These are phyloP conservation scores for Drosophila sproati DNA, from an alignment of 1,140 invertebrate genomes.

Conservation along the genomic window DNA sequence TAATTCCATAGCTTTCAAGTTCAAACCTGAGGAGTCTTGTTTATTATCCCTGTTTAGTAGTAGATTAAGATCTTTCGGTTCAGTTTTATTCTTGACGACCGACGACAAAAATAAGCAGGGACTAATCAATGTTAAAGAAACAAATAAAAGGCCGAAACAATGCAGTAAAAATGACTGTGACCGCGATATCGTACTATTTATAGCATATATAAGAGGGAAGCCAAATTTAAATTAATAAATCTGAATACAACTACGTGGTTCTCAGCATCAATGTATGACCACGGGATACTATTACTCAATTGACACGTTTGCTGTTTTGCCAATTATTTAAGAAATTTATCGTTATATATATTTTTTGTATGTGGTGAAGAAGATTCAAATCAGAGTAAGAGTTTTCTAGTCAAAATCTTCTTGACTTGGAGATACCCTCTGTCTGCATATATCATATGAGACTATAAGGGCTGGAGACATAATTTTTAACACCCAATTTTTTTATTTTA, in stretches of 20 bases:
- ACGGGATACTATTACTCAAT: slow-evolving; percentile 53
- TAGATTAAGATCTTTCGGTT: background rate
- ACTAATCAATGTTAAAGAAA: background rate
- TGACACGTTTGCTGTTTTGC: slow-evolving; percentile 56
- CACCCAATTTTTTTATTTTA: too few species aligned
- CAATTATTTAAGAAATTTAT: too few species aligned
- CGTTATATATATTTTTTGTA: too few species aligned
- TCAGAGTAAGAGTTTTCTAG: too few species aligned
- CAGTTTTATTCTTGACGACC: background rate
- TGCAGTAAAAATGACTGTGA: background rate
- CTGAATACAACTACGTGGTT: slow-evolving; percentile 29
- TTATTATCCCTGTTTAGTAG: background rate
- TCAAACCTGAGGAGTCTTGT: background rate
- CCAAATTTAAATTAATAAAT: slow-evolving; percentile 6
- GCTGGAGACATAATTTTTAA: too few species aligned
- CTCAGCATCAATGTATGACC: slow-evolving; percentile 21
- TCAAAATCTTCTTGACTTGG: too few species aligned
- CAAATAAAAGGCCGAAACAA: background rate
- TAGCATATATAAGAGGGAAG: background rate
- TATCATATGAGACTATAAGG: too few species aligned
- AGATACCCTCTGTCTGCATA: too few species aligned
- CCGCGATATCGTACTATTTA: too few species aligned
- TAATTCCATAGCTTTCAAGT: background rate
- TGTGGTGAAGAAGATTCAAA: too few species aligned
- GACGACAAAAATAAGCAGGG: background rate